A percentile compares a stretch with the other conserved stretches of the same genome.
phyloP scores from a whole-genome alignment of 2,113 vertebrate species.

The Seriola quinqueradiata region DNA sequence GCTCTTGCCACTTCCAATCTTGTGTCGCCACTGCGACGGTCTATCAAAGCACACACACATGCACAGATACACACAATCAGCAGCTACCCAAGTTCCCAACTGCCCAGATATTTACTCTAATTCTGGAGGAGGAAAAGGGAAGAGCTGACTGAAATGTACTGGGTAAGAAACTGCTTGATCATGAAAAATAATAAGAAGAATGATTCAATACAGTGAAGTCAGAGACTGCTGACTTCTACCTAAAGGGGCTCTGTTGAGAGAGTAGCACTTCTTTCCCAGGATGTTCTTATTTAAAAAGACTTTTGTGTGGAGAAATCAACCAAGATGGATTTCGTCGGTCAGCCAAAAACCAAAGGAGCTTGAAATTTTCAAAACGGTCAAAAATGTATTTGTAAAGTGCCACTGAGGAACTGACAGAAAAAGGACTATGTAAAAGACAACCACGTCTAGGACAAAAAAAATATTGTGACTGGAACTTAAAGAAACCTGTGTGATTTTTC shows the following conservation, averaged over 20 bases:
- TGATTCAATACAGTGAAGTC: conserved; percentile 44
- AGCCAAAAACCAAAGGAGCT: conserved; percentile 93
- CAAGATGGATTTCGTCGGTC: conserved; percentile 78
- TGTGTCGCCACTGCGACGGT: conserved; percentile 60
- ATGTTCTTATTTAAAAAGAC: conserved; percentile 73
- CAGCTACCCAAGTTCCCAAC: conserved; percentile 75
- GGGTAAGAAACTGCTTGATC: conserved; percentile 59
- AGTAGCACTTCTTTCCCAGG: conserved; percentile 72
- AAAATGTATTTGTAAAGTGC: conserved; percentile 85
- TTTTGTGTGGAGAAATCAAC: conserved; percentile 66
- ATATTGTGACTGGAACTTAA: conserved; percentile 73
- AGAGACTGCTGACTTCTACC: conserved; percentile 69
- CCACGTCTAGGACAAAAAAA: conserved; percentile 60
- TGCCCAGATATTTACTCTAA: conserved; percentile 61
- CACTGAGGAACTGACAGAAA: conserved; percentile 80
- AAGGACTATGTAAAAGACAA: conserved; percentile 65
- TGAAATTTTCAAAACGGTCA: conserved; percentile 83
- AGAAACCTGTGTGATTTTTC: conserved; percentile 76
- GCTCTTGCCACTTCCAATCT: conserved; percentile 66
- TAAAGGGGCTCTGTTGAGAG: conserved; percentile 62
- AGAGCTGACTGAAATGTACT: conserved; percentile 66
- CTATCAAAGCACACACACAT: conserved; percentile 78
- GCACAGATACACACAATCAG: conserved; percentile 68
- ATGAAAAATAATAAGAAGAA: conserved; percentile 55
- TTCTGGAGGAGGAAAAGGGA: conserved; percentile 56